Evolutionary conservation across 1,140 invertebrate species (phyloP).

Genomic region (Chironomus tepperi): DNA sequence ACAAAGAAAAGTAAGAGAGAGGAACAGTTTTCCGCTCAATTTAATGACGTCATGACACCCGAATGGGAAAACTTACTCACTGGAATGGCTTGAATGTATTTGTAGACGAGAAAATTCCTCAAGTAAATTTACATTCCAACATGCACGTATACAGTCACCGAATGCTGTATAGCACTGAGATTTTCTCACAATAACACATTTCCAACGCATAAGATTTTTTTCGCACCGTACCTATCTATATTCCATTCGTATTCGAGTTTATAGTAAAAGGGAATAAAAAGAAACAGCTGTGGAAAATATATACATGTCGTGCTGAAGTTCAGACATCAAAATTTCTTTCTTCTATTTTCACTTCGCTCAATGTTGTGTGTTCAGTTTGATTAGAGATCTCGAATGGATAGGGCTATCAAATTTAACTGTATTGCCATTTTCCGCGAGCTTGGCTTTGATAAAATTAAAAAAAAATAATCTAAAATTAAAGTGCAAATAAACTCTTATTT

Average conservation of each 20-base stretch:
- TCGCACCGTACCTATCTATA: background rate
- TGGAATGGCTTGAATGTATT: too few relatives aligned
- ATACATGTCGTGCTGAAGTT: background rate
- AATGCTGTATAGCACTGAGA: too few relatives aligned
- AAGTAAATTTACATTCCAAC: too few relatives aligned
- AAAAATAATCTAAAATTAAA: background rate
- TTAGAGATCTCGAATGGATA: conserved; percentile 17
- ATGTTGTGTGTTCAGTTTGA: conserved; percentile 16
- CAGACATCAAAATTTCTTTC: background rate
- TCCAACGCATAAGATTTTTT: too few relatives aligned
- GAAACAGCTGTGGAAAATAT: background rate
- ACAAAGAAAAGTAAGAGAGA: too few relatives aligned
- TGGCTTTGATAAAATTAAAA: background rate
- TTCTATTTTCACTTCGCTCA: background rate
- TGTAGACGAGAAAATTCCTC: too few relatives aligned
- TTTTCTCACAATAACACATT: too few relatives aligned
- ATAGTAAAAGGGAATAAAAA: too few relatives aligned
- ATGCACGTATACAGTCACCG: too few relatives aligned
- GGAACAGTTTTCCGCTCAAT: too few relatives aligned
- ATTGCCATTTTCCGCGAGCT: background rate
- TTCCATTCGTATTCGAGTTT: background rate
- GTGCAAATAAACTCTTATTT: background rate
- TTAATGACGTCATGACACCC: too few relatives aligned
- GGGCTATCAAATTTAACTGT: background rate
- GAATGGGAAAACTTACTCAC: too few relatives aligned